A percentile compares a stretch with the other conserved stretches of the same genome.
Conservation (phyloP, 2,888 invertebrate species). For the Petrophora chlorosata region DNA sequence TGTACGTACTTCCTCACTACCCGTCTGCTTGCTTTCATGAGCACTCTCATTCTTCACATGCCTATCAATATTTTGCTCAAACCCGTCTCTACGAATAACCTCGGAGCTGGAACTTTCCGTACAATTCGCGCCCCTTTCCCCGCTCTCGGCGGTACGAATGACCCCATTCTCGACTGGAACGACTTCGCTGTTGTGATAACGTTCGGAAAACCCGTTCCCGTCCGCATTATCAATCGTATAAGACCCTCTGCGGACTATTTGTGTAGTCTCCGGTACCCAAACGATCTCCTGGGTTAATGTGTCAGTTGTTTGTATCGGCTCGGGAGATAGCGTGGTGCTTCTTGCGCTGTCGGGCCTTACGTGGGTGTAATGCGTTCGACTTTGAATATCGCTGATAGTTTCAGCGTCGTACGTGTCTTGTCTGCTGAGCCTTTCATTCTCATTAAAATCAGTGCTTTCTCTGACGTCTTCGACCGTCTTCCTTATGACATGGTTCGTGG, state of each 20-base stretch:
- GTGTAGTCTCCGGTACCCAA: constrained; percentile 67
- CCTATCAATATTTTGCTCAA: constrained; percentile 62
- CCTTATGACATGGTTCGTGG: constrained; percentile 7
- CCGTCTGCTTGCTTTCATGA: constrained; percentile 62
- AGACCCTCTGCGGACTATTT: constrained; percentile 64
- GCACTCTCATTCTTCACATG: constrained; percentile 61
- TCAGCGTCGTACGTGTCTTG: constrained; percentile 40
- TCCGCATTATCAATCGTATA: constrained; percentile 74
- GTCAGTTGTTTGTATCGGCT: constrained; percentile 63
- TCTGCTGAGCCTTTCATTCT: constrained; percentile 39
- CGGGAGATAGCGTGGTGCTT: constrained; percentile 68
- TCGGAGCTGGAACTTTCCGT: constrained; percentile 58
- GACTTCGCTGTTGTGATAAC: constrained; percentile 64
- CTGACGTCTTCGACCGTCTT: constrained; percentile 20
- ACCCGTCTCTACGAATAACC: constrained; percentile 63
- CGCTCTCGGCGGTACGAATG: constrained; percentile 57
- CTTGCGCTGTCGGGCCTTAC: constrained; percentile 64
- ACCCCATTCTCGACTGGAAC: constrained; percentile 69
- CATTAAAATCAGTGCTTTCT: constrained; percentile 34
- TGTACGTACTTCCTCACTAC: constrained; percentile 66
- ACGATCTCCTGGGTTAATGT: constrained; percentile 70
- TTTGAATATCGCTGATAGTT: constrained; percentile 40
- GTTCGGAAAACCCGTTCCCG: constrained; percentile 59
- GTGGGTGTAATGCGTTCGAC: constrained; percentile 63
- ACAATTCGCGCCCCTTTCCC: constrained; percentile 57